Conservation (phyloP, 2,113 vertebrate species). For the Notothenia rossii region DNA sequence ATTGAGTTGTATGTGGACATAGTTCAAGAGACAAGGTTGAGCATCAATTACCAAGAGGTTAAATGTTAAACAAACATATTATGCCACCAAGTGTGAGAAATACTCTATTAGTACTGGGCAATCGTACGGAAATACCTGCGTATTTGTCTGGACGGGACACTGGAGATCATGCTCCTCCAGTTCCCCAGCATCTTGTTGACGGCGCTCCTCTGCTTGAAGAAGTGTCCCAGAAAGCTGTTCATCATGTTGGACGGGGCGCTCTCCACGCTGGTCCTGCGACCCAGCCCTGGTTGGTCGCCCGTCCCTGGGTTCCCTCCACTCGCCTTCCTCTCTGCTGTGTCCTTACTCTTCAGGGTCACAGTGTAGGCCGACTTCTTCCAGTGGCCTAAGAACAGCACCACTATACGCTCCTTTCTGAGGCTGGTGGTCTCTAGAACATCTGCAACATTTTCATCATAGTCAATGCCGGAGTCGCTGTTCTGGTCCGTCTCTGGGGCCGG, state of each 20-base stretch:
- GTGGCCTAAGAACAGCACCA: slow-evolving; percentile 92
- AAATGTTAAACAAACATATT: too few species aligned
- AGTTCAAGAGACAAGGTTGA: too few species aligned
- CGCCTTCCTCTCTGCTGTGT: slow-evolving; percentile 72
- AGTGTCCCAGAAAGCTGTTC: slow-evolving; percentile 81
- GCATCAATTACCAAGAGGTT: too few species aligned
- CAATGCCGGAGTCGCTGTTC: slow-evolving; percentile 84
- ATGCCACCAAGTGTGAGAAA: background rate
- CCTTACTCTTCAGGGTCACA: slow-evolving; percentile 77
- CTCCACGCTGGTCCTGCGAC: slow-evolving; percentile 52
- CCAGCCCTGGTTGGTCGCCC: slow-evolving; percentile 25
- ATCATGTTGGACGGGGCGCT: slow-evolving; percentile 69
- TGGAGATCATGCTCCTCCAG: slow-evolving; percentile 89
- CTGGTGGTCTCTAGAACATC: slow-evolving; percentile 82
- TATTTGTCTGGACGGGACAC: slow-evolving; percentile 85
- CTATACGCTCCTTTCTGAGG: slow-evolving; percentile 92
- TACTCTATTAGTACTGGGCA: background rate
- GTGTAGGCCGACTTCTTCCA: slow-evolving; percentile 92
- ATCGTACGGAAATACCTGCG: slow-evolving; percentile 60
- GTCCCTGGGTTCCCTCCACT: slow-evolving; percentile 25
- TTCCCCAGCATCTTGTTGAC: slow-evolving; percentile 89
- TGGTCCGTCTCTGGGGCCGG: slow-evolving; percentile 60
- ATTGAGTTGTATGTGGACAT: too few species aligned
- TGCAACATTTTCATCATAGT: slow-evolving; percentile 78
- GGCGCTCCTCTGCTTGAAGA: slow-evolving; percentile 88